Conservation (phyloP, 64 coral and sea anemone species). For the Actinia tenebrosa region DNA sequence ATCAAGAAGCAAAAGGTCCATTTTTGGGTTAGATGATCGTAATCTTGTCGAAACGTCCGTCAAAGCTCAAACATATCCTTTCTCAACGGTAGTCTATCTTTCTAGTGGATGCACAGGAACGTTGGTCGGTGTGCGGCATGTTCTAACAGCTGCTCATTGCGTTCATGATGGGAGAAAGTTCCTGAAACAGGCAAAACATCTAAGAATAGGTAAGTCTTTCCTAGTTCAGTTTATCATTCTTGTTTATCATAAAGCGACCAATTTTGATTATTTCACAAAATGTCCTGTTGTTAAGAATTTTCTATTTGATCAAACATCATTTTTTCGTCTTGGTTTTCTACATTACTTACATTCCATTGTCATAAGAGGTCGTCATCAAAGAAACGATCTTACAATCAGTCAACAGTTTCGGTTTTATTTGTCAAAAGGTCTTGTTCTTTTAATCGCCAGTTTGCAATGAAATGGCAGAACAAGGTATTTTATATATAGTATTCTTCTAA, state of each 20-base stretch:
- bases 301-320: background rate
- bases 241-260: background rate
- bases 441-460: background rate
- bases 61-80: conserved; percentile 56
- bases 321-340: background rate
- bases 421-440: background rate
- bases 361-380: background rate
- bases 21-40: conserved; percentile 52
- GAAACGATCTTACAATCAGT: background rate
- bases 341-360: background rate
- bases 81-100: conserved; percentile 44
- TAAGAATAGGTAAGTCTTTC: conserved; percentile 41
- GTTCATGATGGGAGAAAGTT: conserved; percentile 49
- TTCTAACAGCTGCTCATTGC: conserved; percentile 63
- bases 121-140: conserved; percentile 46
- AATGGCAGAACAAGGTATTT: background rate
- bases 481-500: background rate
- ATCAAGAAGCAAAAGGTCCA: background rate
- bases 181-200: conserved; percentile 31
- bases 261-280: background rate
- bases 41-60: conserved; percentile 35
- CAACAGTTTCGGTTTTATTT: background rate
- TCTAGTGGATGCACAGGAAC: conserved; percentile 67
- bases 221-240: background rate
- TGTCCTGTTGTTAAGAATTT: background rate